phyloP scores from a whole-genome alignment of 2,888 invertebrate genomes.

The Lepidochrysops patricia region DNA sequence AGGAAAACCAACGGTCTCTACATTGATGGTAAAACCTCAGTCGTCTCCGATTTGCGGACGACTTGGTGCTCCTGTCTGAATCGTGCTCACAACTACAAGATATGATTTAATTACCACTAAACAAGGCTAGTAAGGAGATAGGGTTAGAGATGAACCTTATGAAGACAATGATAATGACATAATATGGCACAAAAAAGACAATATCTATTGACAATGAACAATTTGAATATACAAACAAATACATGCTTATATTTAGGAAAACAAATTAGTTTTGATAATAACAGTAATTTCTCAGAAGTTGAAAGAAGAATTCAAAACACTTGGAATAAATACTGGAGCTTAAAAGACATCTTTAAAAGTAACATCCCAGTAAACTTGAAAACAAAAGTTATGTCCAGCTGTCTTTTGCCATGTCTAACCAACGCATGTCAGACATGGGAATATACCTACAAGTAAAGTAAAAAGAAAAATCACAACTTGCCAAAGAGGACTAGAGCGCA shows the following conservation, averaged over 20 bases:
- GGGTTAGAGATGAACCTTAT: slow-evolving; percentile 5
- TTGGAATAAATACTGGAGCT: slow-evolving; percentile 14
- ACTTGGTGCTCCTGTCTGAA: too few relatives aligned
- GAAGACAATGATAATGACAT: slow-evolving; percentile 9
- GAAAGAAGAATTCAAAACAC: neutral
- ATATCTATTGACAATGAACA: neutral
- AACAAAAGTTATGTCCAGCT: slow-evolving; percentile 8
- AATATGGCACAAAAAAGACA: neutral
- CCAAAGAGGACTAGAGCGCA: slow-evolving; percentile 5
- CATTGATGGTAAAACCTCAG: neutral
- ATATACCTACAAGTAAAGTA: neutral
- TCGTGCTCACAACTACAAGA: too few relatives aligned
- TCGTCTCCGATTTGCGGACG: slow-evolving; percentile 7
- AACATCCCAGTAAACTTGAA: slow-evolving; percentile 12
- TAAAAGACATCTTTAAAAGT: slow-evolving; percentile 17
- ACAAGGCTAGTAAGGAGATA: neutral
- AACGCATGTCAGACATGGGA: slow-evolving; percentile 17
- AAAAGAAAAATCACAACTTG: slow-evolving; percentile 17
- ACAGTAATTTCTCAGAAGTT: neutral
- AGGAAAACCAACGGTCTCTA: neutral
- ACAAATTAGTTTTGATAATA: too few relatives aligned
- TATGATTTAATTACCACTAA: too few relatives aligned
- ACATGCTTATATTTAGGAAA: too few relatives aligned
- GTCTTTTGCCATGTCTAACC: slow-evolving; percentile 11
- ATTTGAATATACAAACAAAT: too few relatives aligned